Evolutionary conservation across 1,140 invertebrate species (phyloP), one percentile per base, ranked within the genome.

Genomic region (Diachasma alloeum): DNA sequence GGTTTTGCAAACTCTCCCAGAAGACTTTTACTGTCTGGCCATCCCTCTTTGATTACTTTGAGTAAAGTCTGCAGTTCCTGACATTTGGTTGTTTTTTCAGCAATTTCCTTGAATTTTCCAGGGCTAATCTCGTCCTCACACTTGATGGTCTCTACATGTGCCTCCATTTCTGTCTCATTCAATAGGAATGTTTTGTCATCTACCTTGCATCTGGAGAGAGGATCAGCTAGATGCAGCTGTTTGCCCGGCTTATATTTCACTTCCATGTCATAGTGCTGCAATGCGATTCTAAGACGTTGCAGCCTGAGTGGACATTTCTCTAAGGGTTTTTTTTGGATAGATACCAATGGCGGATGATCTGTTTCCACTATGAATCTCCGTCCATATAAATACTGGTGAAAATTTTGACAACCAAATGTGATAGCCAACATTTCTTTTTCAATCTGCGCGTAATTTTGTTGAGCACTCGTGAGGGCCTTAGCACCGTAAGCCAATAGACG

Each of bases 141-240:
- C 36, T 37, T 37, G 36, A 37, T 37, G 36, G 36, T 9, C 36
- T 5, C 36, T 37, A 37, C 36, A 37, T 37, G 36, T 37, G n/a
- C n/a, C n/a, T n/a, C n/a, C n/a, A n/a, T n/a, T n/a, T n/a, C n/a
- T n/a, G n/a, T n/a, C n/a, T n/a, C n/a, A n/a, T n/a, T n/a, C n/a
- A n/a, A n/a, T n/a, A n/a, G n/a, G n/a, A n/a, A n/a, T n/a, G 36
- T 37, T 37, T 37, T 37, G 36, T 37, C 9, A 37, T 9, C 36
- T 9, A 37, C 36, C 36, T 37, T 37, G 36, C 36, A 37, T 81
- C 90, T 74, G 75, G 88, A 86, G 78, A 88, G 83, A n/a, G 84
- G 84, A 82, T 91, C 88, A 68, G 87, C 83, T 46, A 90, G 79
- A 76, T 85, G 85, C 79, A 91, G 80, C 22, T 83, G 82, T 83